These are phyloP conservation scores for Dipodomys merriami DNA, from an alignment of 2,113 vertebrate species.

Conservation along the genomic window DNA sequence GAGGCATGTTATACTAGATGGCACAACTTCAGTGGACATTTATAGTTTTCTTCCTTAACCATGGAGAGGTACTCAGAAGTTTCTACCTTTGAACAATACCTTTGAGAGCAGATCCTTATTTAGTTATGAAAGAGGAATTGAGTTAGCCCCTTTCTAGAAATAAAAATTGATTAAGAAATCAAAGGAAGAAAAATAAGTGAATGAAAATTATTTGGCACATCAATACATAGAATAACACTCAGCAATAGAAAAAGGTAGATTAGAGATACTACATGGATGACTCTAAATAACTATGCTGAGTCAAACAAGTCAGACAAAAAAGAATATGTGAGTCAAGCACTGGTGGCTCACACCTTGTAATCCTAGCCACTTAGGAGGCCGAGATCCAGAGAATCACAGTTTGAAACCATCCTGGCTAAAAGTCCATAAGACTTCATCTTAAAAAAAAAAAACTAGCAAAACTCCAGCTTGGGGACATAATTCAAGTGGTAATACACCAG, in stretches of 20 bases:
- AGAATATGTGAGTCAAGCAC: no score
- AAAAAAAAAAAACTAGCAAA: no score
- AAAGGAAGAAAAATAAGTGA: background rate
- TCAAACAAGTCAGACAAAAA: background rate
- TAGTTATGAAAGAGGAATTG: background rate
- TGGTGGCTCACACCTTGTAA: no score
- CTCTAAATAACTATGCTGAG: background rate
- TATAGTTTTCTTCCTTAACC: background rate
- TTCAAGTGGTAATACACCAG: no score
- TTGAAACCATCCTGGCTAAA: no score
- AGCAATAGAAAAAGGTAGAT: background rate
- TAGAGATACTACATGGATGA: background rate
- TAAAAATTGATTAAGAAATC: background rate
- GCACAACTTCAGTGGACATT: accelerated
- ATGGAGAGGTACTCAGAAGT: background rate
- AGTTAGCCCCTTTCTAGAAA: background rate
- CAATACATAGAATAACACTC: background rate
- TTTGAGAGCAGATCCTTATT: background rate
- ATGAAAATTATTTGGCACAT: background rate
- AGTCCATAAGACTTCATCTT: no score
- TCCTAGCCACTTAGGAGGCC: no score
- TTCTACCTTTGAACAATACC: background rate
- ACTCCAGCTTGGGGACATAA: no score
- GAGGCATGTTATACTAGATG: background rate
- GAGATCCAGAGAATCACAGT: no score